Percentiles rank a stretch among this genome's conserved stretches.
These are phyloP conservation scores for Micronisus gabar DNA, from an alignment of 2,113 vertebrate species.

Conservation along the genomic window DNA sequence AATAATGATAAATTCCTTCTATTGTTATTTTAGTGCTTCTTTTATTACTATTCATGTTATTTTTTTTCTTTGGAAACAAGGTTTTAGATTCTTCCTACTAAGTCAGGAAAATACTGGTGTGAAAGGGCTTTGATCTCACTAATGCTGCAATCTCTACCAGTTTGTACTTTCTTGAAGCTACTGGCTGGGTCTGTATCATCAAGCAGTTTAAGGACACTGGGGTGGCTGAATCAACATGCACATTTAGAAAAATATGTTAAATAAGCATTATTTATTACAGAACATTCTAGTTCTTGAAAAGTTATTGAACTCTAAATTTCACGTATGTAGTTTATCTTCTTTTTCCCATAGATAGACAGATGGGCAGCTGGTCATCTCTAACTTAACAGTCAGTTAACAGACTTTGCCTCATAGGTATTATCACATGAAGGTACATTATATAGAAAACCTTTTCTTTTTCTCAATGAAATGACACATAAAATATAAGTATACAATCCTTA, in stretches of 20 bases:
- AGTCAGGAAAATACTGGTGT: background rate
- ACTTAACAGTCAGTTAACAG: background rate
- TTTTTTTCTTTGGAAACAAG: background rate
- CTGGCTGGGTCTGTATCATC: background rate
- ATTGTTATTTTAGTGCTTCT: background rate
- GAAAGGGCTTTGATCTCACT: background rate
- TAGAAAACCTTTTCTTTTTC: background rate
- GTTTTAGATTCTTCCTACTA: background rate
- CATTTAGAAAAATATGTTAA: background rate
- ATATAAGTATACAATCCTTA: background rate
- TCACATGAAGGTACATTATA: background rate
- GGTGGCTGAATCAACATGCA: background rate
- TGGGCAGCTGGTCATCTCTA: background rate
- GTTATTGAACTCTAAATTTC: background rate
- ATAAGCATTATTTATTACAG: background rate
- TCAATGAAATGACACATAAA: background rate
- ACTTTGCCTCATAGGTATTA: background rate
- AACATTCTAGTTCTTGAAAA: background rate
- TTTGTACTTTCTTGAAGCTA: background rate
- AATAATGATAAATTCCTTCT: background rate
- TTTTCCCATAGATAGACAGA: background rate
- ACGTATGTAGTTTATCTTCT: background rate
- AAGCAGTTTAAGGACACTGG: background rate
- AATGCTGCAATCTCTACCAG: background rate
- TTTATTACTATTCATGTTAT: background rate